Conservation (phyloP, 2,888 invertebrate species). For the Acleris sparsana region DNA sequence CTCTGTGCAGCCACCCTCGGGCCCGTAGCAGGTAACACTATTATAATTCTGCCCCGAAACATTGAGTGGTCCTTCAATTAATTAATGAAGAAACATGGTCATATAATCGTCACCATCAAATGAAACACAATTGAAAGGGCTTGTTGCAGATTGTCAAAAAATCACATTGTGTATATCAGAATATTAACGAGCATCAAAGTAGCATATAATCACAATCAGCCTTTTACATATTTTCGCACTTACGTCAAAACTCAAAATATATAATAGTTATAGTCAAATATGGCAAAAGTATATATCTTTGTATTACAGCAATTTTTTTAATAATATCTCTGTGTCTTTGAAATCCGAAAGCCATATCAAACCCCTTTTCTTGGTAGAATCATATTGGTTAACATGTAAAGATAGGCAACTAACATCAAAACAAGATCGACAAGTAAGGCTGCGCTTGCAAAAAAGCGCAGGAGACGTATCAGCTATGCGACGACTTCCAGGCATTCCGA, state of each 20-base stretch:
- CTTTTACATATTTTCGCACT: no score
- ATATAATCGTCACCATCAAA: not conserved
- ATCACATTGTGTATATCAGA: no score
- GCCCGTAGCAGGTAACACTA: slow-evolving; percentile 76
- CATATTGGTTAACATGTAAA: not conserved
- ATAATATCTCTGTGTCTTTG: no score
- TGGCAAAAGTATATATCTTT: no score
- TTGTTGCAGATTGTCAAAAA: no score
- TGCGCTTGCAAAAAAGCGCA: slow-evolving; percentile 7
- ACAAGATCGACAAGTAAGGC: slow-evolving; percentile 6
- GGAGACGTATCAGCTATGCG: slow-evolving; percentile 22
- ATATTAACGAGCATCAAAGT: no score
- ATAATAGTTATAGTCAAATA: no score
- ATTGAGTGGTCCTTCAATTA: not conserved
- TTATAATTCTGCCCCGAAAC: not conserved
- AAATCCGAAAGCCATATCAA: not conserved
- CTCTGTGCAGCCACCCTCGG: slow-evolving; percentile 79
- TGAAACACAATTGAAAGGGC: no score
- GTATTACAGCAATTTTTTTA: no score
- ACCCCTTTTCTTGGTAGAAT: not conserved
- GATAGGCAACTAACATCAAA: slow-evolving; percentile 1
- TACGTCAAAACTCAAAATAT: no score
- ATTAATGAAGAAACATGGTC: not conserved
- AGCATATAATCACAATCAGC: no score
- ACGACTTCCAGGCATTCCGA: slow-evolving; percentile 28